A percentile compares a stretch with the other conserved stretches of the same genome.
These are phyloP conservation scores for Malachius bipustulatus DNA, from an alignment of 2,888 invertebrate species.

Conservation along the genomic window DNA sequence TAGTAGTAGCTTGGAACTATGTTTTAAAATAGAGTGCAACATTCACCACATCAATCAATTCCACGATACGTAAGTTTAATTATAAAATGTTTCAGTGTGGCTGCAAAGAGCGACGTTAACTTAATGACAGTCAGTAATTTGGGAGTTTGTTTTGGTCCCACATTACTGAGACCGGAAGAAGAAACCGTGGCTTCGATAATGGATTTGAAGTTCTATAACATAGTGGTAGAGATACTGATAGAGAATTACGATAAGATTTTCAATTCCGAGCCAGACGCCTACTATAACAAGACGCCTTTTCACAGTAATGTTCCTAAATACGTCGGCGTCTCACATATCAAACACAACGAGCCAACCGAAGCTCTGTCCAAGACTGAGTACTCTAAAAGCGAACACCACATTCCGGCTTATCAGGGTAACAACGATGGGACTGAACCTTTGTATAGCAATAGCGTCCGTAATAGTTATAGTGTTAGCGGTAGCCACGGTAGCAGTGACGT, in stretches of 20 bases:
- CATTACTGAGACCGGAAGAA: slow-evolving; percentile 85
- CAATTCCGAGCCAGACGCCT: slow-evolving; percentile 39
- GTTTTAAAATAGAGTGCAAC: too few relatives aligned
- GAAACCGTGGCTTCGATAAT: slow-evolving; percentile 97
- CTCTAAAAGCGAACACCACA: too few relatives aligned
- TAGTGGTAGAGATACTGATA: slow-evolving; percentile 93
- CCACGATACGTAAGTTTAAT: too few relatives aligned
- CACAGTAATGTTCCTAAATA: slow-evolving; percentile 9
- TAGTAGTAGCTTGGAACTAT: too few relatives aligned
- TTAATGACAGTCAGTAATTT: slow-evolving; percentile 96
- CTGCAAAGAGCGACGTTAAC: slow-evolving; percentile 74
- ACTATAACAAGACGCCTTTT: slow-evolving; percentile 21
- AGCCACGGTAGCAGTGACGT: too few relatives aligned
- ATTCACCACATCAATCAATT: too few relatives aligned
- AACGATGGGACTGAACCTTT: slow-evolving; percentile 11
- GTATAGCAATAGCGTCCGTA: background rate
- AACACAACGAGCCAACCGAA: slow-evolving; percentile 9
- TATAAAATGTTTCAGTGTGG: slow-evolving; percentile 49
- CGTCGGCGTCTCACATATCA: slow-evolving; percentile 10
- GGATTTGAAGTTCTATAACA: slow-evolving; percentile 98
- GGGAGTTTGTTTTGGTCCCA: slow-evolving; percentile 97
- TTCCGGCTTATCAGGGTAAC: too few relatives aligned
- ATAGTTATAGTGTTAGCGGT: slow-evolving; percentile 17
- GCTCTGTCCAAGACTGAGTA: too few relatives aligned
- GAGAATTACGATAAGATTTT: slow-evolving; percentile 73